These are phyloP conservation scores for Girardia tigrina DNA, from an alignment of 2,888 invertebrate species.

Conservation along the genomic window DNA sequence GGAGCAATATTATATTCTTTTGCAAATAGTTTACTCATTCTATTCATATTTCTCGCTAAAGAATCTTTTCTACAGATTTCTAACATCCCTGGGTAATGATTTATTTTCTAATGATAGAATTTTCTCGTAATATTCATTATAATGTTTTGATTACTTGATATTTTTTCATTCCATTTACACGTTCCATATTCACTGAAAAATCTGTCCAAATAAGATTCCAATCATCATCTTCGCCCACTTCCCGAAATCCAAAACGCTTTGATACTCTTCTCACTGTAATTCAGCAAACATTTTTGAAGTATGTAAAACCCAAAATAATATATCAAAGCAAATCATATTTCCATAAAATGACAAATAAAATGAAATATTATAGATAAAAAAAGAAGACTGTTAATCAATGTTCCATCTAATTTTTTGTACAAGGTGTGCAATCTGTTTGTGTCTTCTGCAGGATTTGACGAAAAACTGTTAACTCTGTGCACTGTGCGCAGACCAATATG, in stretches of 20 bases:
- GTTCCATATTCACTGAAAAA: slow-evolving; percentile 67
- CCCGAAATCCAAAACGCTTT: slow-evolving; percentile 61
- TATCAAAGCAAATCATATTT: too few species aligned
- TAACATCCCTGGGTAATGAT: slow-evolving; percentile 79
- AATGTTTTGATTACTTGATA: slow-evolving; percentile 55
- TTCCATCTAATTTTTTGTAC: too few species aligned
- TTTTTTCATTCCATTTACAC: slow-evolving; percentile 76
- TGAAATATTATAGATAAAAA: too few species aligned
- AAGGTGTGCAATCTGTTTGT: too few species aligned
- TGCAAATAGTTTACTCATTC: slow-evolving; percentile 73
- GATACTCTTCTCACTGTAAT: slow-evolving; percentile 60
- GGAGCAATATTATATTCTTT: slow-evolving; percentile 80
- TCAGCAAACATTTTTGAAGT: too few species aligned
- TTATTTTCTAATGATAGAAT: slow-evolving; percentile 67
- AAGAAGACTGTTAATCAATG: too few species aligned
- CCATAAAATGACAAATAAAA: too few species aligned
- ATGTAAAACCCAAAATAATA: too few species aligned
- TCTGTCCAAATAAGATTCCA: slow-evolving; percentile 88
- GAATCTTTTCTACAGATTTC: slow-evolving; percentile 78
- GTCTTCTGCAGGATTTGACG: too few species aligned
- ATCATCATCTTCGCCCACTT: slow-evolving; percentile 64
- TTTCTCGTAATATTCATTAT: not conserved
- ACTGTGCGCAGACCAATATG: too few species aligned
- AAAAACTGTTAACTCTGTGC: too few species aligned
- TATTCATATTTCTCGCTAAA: slow-evolving; percentile 70